phyloP scores from a whole-genome alignment of 2,113 vertebrate genomes.

The Prionailurus viverrinus region DNA sequence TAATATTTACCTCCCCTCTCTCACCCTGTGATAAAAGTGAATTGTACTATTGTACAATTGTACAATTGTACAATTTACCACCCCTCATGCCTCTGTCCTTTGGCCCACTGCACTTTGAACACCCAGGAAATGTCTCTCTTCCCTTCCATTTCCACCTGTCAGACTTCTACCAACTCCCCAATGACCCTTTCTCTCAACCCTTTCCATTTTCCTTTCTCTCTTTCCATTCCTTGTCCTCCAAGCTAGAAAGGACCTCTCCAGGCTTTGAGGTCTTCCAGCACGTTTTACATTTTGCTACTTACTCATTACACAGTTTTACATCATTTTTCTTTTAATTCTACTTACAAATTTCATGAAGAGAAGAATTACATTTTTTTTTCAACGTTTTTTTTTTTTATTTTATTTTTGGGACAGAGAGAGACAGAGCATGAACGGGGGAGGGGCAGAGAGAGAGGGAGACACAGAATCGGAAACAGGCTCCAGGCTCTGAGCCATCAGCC shows the following conservation, averaged over 20 bases:
- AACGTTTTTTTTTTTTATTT: too few relatives aligned
- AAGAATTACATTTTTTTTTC: background rate
- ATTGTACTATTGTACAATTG: too few relatives aligned
- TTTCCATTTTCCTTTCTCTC: background rate
- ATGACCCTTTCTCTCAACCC: background rate
- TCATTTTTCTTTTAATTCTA: conserved; percentile 25
- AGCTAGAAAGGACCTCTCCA: background rate
- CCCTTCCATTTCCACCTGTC: background rate
- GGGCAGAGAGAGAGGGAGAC: too few relatives aligned
- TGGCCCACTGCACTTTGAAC: background rate
- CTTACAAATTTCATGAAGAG: conserved; percentile 1
- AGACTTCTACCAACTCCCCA: background rate
- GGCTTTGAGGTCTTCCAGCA: background rate
- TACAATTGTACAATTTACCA: background rate
- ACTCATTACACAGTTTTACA: background rate
- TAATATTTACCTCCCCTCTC: background rate
- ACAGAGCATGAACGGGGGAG: too few relatives aligned
- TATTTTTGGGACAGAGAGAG: too few relatives aligned
- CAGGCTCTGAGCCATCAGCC: too few relatives aligned
- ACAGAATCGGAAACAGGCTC: too few relatives aligned
- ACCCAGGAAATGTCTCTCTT: background rate
- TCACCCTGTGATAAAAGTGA: background rate
- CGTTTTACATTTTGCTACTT: conserved; percentile 43
- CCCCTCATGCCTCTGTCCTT: background rate
- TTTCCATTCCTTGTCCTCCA: background rate